phyloP scores from a whole-genome alignment of 2,888 invertebrate species.

The Hyposoter dolosus region DNA sequence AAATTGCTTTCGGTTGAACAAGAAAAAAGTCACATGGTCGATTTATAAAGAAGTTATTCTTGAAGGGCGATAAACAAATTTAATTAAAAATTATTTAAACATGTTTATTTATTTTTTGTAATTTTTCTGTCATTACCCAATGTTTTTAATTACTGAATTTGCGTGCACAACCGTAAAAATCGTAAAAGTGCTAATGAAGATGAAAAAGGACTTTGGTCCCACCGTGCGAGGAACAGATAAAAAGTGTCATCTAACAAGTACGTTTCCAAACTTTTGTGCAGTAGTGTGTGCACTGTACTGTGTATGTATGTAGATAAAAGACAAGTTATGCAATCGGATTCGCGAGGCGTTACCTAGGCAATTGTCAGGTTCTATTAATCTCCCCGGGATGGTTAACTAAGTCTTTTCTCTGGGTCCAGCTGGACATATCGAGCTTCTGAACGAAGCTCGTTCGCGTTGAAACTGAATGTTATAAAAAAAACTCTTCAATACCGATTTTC shows the following conservation, averaged over 20 bases:
- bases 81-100: not conserved
- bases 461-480: not conserved
- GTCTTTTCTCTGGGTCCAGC: not conserved
- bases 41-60: not conserved
- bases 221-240: not conserved
- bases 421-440: not conserved
- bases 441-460: not conserved
- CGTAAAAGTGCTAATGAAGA: not conserved
- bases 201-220: not conserved
- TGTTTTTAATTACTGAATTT: not conserved
- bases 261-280: not conserved
- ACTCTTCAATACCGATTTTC: slow-evolving; percentile 45
- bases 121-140: not conserved
- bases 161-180: not conserved
- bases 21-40: not conserved
- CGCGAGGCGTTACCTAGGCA: slow-evolving; percentile 22
- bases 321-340: slow-evolving; percentile 13
- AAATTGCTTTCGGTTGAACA: not conserved
- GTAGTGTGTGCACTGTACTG: not conserved
- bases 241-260: not conserved
- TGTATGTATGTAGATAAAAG: not conserved
- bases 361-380: not conserved
- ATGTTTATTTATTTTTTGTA: not conserved
- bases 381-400: not conserved
- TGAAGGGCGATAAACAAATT: not conserved